These are phyloP conservation scores for Eupelmus urozonus DNA, from an alignment of 2,888 invertebrate genomes.

Conservation along the genomic window DNA sequence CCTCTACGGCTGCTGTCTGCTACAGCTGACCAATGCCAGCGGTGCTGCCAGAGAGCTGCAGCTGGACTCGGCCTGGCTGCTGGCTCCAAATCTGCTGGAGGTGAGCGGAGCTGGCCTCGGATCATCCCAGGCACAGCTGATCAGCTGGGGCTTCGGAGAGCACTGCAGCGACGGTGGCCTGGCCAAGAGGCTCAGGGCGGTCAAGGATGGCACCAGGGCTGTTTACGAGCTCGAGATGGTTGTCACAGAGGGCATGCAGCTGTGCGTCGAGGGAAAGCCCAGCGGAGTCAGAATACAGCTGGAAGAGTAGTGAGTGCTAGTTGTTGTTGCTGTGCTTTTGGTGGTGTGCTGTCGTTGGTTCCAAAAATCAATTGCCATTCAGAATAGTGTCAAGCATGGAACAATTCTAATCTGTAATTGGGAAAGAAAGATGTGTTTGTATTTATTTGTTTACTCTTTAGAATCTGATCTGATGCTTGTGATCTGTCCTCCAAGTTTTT, in stretches of 20 bases:
- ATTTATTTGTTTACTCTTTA: no score
- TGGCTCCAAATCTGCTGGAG: background rate
- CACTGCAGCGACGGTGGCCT: background rate
- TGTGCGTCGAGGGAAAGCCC: conserved; percentile 25
- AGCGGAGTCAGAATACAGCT: conserved; percentile 17
- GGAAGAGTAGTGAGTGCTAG: conserved; percentile 16
- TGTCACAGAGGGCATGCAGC: background rate
- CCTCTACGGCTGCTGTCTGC: background rate
- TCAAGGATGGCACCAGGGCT: background rate
- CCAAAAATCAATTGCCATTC: no score
- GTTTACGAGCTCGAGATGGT: background rate
- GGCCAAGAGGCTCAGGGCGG: background rate
- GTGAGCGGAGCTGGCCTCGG: background rate
- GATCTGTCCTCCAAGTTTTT: no score
- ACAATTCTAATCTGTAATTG: no score
- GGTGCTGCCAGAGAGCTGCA: background rate
- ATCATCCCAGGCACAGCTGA: background rate
- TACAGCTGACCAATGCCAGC: background rate
- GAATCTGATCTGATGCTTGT: no score
- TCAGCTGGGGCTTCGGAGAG: background rate
- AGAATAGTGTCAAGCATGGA: no score
- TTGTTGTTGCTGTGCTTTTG: no score
- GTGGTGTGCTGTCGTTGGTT: no score
- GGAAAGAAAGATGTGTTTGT: no score
- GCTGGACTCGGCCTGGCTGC: background rate